These are phyloP conservation scores for Nothoprocta pentlandii DNA, from an alignment of 2,113 vertebrate genomes.

Conservation along the genomic window DNA sequence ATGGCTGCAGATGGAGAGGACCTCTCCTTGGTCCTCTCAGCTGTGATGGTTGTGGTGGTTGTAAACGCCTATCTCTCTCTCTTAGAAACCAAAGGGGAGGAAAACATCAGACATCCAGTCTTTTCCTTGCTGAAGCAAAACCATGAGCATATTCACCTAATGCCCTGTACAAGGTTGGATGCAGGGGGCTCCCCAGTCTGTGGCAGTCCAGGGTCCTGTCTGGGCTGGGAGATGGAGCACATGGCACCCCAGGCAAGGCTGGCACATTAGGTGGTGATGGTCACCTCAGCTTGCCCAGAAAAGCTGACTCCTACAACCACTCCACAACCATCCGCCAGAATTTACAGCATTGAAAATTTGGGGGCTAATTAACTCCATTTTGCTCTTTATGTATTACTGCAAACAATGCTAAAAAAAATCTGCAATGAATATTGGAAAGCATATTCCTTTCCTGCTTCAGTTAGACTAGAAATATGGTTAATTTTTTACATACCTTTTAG, in stretches of 20 bases:
- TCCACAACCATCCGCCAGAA: not conserved
- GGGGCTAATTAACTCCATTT: not conserved
- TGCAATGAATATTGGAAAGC: not conserved
- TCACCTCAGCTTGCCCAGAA: not conserved
- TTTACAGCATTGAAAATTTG: not conserved
- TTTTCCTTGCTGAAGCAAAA: not conserved
- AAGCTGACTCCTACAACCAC: not conserved
- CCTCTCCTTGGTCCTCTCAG: not conserved
- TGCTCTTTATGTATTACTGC: not conserved
- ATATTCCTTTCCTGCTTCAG: not conserved
- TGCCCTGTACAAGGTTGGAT: not conserved
- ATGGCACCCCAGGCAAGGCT: not conserved
- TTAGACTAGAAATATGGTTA: not conserved
- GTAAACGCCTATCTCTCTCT: not conserved
- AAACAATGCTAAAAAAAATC: not conserved
- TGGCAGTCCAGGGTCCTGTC: too few species aligned
- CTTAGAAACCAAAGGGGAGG: not conserved
- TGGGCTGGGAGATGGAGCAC: not conserved
- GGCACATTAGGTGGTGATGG: not conserved
- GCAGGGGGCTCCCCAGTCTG: not conserved
- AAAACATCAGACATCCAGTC: not conserved
- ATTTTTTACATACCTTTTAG: slow-evolving; percentile 87
- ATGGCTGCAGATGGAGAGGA: not conserved
- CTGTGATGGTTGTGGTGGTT: too few species aligned
- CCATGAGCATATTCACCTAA: too few species aligned